phyloP scores from a whole-genome alignment of 2,113 vertebrate genomes.

The Hylia prasina region DNA sequence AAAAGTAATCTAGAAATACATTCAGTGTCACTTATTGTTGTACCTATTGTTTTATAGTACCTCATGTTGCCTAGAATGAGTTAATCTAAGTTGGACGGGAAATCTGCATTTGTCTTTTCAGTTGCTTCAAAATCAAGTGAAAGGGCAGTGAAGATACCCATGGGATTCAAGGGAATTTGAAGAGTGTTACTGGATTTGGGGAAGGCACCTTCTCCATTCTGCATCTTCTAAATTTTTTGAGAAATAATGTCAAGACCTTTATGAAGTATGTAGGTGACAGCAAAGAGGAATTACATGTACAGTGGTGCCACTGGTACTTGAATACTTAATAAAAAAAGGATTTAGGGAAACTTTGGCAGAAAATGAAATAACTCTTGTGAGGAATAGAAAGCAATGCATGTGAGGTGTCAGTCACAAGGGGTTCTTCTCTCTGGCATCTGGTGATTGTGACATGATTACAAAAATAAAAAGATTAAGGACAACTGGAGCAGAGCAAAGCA shows the following conservation, averaged over 20 bases:
- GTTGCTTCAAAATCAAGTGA: neutral
- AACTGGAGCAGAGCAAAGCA: neutral
- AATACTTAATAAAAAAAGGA: constrained; percentile 16
- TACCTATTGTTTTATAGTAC: too few relatives aligned
- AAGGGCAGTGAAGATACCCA: neutral
- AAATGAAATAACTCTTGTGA: neutral
- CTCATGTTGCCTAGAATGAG: neutral
- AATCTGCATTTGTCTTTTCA: neutral
- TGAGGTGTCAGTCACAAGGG: neutral
- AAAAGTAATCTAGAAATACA: neutral
- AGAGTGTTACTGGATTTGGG: neutral
- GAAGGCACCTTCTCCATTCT: neutral
- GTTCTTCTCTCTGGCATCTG: neutral
- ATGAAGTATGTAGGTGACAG: neutral
- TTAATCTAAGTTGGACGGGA: neutral
- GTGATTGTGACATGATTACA: neutral
- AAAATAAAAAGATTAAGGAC: neutral
- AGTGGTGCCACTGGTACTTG: neutral
- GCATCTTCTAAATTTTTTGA: neutral
- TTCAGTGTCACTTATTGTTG: neutral
- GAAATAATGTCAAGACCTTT: neutral
- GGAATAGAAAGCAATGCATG: neutral
- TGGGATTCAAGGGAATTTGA: neutral
- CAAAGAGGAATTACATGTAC: neutral
- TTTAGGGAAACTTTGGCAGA: neutral